A percentile compares a stretch with the other conserved stretches of the same genome.
Evolutionary conservation across 53 echinoderm and acorn worm genomes (phyloP).

Genomic region (Zoroaster sp.): DNA sequence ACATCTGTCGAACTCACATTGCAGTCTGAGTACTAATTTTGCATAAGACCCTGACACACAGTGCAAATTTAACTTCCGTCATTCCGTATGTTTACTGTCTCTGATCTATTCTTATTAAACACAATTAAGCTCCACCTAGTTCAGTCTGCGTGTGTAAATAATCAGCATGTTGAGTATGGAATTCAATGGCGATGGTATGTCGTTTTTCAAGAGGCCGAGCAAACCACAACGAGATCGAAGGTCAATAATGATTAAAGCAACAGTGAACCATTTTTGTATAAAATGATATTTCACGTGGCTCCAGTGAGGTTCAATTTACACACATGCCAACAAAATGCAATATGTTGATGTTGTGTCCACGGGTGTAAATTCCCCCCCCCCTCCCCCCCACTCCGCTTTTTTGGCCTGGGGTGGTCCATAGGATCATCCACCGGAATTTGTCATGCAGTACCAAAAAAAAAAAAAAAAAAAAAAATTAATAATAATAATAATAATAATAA

Average conservation of each 20-base stretch:
- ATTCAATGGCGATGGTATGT: constrained; percentile 56
- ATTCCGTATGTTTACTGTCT: not conserved
- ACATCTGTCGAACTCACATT: not conserved
- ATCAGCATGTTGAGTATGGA: constrained; percentile 47
- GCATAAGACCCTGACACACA: no score
- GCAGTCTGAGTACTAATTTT: not conserved
- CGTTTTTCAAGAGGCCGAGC: constrained; percentile 6
- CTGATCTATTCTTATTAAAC: not conserved
- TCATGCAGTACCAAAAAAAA: no score
- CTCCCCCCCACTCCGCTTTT: no score
- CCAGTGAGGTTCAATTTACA: no score
- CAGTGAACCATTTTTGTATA: not conserved
- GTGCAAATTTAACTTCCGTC: not conserved
- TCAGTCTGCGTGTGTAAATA: not conserved
- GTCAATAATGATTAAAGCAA: not conserved
- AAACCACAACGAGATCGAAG: constrained; percentile 25
- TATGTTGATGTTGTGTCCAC: no score
- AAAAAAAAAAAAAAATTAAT: no score
- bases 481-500: no score
- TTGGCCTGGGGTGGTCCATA: no score
- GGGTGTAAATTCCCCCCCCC: no score
- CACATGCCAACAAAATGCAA: no score
- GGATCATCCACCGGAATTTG: no score
- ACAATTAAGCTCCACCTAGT: not conserved
- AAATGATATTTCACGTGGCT: no score